Base-by-base conservation (phyloP, 2,113 vertebrate species). In the Chaenocephalus aceratus region DNA sequence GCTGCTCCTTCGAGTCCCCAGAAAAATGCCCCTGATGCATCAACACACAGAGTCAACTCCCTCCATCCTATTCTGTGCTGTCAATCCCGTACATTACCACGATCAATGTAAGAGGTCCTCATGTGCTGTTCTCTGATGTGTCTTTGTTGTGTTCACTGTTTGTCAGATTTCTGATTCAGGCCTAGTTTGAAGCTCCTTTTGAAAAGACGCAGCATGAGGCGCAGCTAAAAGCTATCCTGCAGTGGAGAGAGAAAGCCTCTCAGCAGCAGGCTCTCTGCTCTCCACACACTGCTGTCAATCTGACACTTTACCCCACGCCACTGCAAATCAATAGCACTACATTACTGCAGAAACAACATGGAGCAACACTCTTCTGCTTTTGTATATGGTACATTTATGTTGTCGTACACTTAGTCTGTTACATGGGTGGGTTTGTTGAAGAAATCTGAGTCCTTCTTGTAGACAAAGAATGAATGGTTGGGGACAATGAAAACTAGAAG, bases 31-130 rank as follows among this genome's bases (percentile, higher is more conserved):
- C 72, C 21, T 60, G 66, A 73, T 59, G 5, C 58, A 57, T 72
- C 56, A 73, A 49, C 62, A 44, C 68, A 44, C 68, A 45, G 46
- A 48, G 26, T 79, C 82, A 74, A 16, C 61, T 68, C 61, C 18
- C 53, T 46, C 7, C 34, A 6, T 68, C 58, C 60, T 64, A 48
- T 49, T 84, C 30, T 57, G 23, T 45, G 60, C 75, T 63, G 76
- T 90, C 81, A 81, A 81, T 89, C 68, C 73, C 61, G 64, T 69
- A n/a, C 76, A 85, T 89, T 90, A 87, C 49, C 69, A 61, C 75
- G 63, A 74, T 90, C 89, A 53, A 84, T 88, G 30, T 0, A 74
- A 84, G 78, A 83, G 82, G 54, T 66, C 61, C 72, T 88, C 82
- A 18, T 82, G 62, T 36, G 63, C 83, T 76, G 45, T n/a, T 13